phyloP scores from a whole-genome alignment of 2,888 invertebrate species.

The Cheiracanthium punctorium region DNA sequence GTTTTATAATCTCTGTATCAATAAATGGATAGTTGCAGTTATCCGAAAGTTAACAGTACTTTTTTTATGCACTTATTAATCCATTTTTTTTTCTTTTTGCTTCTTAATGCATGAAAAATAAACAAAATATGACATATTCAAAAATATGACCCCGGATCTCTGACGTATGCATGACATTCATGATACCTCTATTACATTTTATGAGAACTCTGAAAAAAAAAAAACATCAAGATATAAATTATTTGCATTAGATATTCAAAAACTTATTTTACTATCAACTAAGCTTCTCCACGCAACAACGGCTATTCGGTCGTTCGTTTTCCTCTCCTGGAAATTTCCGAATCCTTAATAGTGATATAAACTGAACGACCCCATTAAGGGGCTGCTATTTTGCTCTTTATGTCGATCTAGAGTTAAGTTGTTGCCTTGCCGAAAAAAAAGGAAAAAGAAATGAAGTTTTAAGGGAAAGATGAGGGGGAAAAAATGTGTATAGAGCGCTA shows the following conservation, averaged over 20 bases:
- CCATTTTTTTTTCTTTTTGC: too few species aligned
- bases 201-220: background rate
- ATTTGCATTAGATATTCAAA: constrained; percentile 8
- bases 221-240: background rate
- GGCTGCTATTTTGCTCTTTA: constrained; percentile 62
- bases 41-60: too few species aligned
- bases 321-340: constrained; percentile 19
- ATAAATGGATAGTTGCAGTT: too few species aligned
- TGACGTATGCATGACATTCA: background rate
- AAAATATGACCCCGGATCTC: background rate
- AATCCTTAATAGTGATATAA: constrained; percentile 59
- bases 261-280: constrained; percentile 4
- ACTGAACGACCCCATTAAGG: constrained; percentile 66
- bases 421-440: background rate
- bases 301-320: constrained; percentile 36
- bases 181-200: background rate
- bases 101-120: too few species aligned
- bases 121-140: background rate
- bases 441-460: background rate
- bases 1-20: too few species aligned
- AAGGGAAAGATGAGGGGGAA: background rate
- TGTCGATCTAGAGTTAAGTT: constrained; percentile 21
- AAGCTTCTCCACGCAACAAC: background rate
- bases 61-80: too few species aligned
- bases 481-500: background rate